Evolutionary conservation across 2,113 vertebrate species (phyloP), one percentile per base, ranked within the genome.

Genomic region (Cranoglanis bouderius): DNA sequence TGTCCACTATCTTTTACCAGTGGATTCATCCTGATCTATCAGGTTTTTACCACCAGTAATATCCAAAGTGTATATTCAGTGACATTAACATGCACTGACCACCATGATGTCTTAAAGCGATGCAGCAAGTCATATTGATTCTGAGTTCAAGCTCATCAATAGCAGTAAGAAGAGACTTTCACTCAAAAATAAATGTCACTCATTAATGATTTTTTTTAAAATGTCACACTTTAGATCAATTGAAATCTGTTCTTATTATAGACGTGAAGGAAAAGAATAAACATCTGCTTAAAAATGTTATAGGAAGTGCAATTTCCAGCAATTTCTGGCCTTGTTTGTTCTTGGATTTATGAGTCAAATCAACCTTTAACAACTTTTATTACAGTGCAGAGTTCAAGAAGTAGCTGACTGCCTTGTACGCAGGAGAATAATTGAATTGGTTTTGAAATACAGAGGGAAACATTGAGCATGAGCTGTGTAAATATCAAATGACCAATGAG

Each of bases 291-390:
- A 38, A 82, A 53, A 87, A 51, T 14, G 24, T 51, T 49, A 65
- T 38, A 53, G 43, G 32, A 67, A 55, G 46, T 18, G 43, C n/a
- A 67, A 26, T 35, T 9, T 81, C 19, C 10, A 57, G 75, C 7
- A 6, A 9, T 67, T 53, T 72, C 35, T 72, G 24, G 14, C 78
- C n/a, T 75, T 86, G 38, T 82, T 81, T 81, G 43, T 53, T 49
- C 59, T 67, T 67, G 49, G 13, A 57, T 85, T 85, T 74, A 85
- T 29, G 43, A 49, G 38, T 49, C 72, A 35, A 63, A 86, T 61
- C 72, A 87, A 80, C 53, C 74, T 80, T 63, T 63, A 87, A 51
- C 57, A 87, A 78, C 53, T 74, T 77, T 86, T 75, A 75, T 75
- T 75, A 75, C 40, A 75, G 40, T 46, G 72, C 72, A 75, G 38